Conservation (phyloP, 2,797 vertebrate species). For the Anas bernieri region DNA sequence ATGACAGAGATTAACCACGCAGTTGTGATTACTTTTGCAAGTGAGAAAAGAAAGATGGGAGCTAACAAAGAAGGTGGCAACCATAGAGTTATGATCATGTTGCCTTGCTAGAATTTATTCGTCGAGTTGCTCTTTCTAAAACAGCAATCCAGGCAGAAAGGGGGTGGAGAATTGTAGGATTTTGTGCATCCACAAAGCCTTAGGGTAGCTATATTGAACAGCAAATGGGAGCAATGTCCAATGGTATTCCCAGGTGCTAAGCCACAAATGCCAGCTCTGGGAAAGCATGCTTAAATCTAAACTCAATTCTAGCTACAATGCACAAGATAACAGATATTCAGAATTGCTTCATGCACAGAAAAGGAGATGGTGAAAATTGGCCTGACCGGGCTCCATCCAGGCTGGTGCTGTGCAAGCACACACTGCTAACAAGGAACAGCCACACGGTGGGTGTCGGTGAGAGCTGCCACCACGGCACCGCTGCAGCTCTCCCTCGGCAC, state of each 20-base stretch:
- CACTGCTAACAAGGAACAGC: fast-evolving
- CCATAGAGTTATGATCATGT: neutral
- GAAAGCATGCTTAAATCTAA: neutral
- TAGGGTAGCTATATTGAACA: neutral
- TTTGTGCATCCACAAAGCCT: neutral
- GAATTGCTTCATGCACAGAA: neutral
- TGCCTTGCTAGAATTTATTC: neutral
- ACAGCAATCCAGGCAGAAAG: neutral
- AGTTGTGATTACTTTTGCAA: neutral
- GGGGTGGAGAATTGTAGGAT: neutral
- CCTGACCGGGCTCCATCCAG: fast-evolving
- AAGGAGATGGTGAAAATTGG: neutral
- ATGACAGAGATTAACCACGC: neutral
- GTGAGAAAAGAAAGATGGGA: neutral
- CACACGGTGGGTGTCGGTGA: fast-evolving
- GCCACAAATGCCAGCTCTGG: neutral
- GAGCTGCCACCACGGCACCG: neutral
- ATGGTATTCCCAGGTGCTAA: neutral
- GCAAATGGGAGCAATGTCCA: neutral
- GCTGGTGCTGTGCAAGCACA: fast-evolving
- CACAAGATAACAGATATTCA: neutral
- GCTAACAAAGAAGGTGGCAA: neutral
- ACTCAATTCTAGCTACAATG: neutral
- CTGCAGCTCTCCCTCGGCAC: neutral
- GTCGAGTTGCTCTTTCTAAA: neutral